Evolutionary conservation across 2,113 vertebrate species (phyloP), one percentile per base, ranked within the genome.

Genomic region (Gasterosteus aculeatus): DNA sequence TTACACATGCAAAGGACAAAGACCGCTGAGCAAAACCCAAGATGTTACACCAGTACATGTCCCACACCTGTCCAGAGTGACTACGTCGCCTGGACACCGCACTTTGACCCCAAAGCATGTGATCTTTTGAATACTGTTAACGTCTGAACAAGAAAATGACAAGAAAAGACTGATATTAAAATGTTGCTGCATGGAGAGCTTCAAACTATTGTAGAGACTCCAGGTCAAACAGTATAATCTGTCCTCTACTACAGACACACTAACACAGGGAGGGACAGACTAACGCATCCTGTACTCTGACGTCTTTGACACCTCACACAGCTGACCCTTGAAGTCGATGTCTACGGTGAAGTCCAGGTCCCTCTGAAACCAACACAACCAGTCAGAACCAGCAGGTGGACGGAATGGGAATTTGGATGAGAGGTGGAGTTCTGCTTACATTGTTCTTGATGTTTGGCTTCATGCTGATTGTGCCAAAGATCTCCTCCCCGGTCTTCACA

Each of bases 401-500:
- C 16, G 15, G 26, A 12, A 1, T 2, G 6, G 19, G 10, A 1
- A 49, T 22, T 11, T 10, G 26, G 49, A 4, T 18, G 2, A 6
- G 14, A 26, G 12, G 22, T 38, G 5, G 5, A 56, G 47, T 0
- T 22, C 1, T 0, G 14, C 84, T 96, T 92, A 97, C 97, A 6
- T 97, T 98, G 85, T 98, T 98, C 90, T 98, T 98, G 85, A 96
- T 92, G 0, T 98, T 98, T 47, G 97, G 97, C 84, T 97, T 96
- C 96, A 98, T 97, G 92, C 94, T 95, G 53, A 98, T 96, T 67
- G 96, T 98, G 79, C 96, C 96, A 4, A 96, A 96, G 73, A 98
- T 96, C 88, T 97, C 97, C 88, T 97, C 97, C 2, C 97, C 96
- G 0, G 95, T 96, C 90, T 98, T 98, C n/a, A 98, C 97, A 0